Evolutionary conservation across 2,888 invertebrate species (phyloP).

Genomic region (Caenorhabditis imperialis): DNA sequence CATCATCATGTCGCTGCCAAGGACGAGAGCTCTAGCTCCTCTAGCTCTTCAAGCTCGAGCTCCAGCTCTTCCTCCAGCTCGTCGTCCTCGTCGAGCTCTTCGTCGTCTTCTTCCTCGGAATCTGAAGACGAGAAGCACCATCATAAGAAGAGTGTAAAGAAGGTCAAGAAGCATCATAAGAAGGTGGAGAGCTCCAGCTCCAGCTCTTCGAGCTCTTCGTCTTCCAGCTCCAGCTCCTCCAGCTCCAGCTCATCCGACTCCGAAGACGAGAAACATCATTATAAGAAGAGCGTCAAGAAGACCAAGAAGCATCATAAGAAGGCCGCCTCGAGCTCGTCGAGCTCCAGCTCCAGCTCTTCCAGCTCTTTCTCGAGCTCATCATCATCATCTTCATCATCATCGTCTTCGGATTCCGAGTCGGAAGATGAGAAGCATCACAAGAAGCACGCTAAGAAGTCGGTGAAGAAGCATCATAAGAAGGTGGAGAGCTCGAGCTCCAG

Average conservation of each 20-base stretch:
- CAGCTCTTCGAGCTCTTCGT: constrained; percentile 1
- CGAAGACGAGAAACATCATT: constrained; percentile 30
- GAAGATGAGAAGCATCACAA: constrained; percentile 37
- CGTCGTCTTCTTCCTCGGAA: constrained; percentile 32
- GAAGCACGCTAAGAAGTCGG: constrained; percentile 34
- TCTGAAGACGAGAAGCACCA: constrained; percentile 44
- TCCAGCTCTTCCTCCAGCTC: constrained; percentile 34
- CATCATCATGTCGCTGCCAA: constrained; percentile 40
- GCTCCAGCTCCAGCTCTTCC: constrained; percentile 11
- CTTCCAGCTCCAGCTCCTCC: constrained; percentile 5
- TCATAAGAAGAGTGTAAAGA: constrained; percentile 32
- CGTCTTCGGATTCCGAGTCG: constrained; percentile 15
- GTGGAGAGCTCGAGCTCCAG: neutral
- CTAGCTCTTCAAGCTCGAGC: neutral
- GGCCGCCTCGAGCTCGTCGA: constrained; percentile 13
- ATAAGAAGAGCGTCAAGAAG: constrained; percentile 23
- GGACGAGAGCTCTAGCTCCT: constrained; percentile 16
- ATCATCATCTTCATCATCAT: constrained; percentile 9
- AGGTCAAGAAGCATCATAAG: constrained; percentile 35
- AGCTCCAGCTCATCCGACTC: constrained; percentile 25
- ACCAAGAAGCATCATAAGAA: constrained; percentile 44
- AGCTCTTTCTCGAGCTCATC: constrained; percentile 13
- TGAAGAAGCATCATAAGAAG: constrained; percentile 24
- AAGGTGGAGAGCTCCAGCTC: constrained; percentile 18
- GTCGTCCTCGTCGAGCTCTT: constrained; percentile 1